phyloP scores from a whole-genome alignment of 2,888 invertebrate genomes.

The Protodeltote pygarga region DNA sequence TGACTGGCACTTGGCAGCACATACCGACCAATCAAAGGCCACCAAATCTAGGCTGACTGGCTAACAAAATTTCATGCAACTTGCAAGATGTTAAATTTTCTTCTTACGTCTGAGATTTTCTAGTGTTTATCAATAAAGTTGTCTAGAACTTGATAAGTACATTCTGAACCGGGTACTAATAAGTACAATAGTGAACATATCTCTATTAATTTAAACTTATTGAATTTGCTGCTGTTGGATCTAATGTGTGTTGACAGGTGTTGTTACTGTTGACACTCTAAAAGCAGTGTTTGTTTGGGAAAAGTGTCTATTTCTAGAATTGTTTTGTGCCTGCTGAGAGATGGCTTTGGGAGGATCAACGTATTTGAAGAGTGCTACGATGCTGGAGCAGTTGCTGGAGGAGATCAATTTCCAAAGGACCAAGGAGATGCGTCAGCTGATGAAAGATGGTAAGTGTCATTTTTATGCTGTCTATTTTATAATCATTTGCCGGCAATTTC shows the following conservation, averaged over 20 bases:
- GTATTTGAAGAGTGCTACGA: conserved; percentile 86
- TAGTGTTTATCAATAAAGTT: too few species aligned
- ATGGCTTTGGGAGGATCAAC: conserved; percentile 80
- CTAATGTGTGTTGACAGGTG: conserved; percentile 1
- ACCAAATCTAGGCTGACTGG: too few species aligned
- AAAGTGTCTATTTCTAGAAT: conserved; percentile 40
- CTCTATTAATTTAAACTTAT: conserved; percentile 19
- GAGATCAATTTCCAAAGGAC: conserved; percentile 97
- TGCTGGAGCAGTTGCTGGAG: conserved; percentile 94
- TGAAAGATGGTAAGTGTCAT: conserved; percentile 92
- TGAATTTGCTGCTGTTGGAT: conserved; percentile 14
- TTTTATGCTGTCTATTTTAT: conserved; percentile 1
- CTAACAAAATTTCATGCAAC: too few species aligned
- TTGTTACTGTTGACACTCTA: conserved; percentile 45
- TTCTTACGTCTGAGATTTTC: too few species aligned
- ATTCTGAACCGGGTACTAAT: conserved; percentile 1
- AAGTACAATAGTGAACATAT: conserved; percentile 40
- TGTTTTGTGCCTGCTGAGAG: conserved; percentile 31
- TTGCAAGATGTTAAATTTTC: too few species aligned
- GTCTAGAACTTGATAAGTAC: not conserved
- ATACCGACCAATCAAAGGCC: too few species aligned
- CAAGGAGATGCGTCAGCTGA: conserved; percentile 95
- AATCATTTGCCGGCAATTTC: not conserved
- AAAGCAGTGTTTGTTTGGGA: conserved; percentile 53
- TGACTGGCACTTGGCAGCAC: too few species aligned